phyloP scores from a whole-genome alignment of 2,797 vertebrate genomes.

The Arrhamphus sclerolepis region DNA sequence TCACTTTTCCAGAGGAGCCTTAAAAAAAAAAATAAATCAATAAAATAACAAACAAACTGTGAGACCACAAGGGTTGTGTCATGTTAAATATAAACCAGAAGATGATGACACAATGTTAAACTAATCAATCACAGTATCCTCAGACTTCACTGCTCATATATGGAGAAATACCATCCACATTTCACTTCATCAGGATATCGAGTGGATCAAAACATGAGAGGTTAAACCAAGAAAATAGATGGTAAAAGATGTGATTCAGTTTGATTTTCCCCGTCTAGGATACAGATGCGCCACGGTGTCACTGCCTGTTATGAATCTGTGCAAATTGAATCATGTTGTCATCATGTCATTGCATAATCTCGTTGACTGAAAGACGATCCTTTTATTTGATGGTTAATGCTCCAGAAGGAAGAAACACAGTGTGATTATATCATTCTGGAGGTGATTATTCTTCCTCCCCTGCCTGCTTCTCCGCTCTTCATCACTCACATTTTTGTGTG shows the following conservation, averaged over 20 bases:
- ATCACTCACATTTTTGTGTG: background rate
- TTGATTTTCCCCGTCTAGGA: slow-evolving; percentile 1
- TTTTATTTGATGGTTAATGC: slow-evolving; percentile 7
- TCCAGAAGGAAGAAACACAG: slow-evolving; percentile 4
- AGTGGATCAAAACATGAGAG: background rate
- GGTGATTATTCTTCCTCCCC: background rate
- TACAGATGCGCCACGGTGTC: slow-evolving; percentile 6
- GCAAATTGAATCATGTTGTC: slow-evolving; percentile 53
- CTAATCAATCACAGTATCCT: background rate
- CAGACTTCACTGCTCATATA: background rate
- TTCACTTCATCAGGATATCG: background rate
- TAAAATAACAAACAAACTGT: slow-evolving; percentile 32
- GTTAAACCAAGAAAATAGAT: slow-evolving; percentile 1
- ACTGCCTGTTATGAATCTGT: slow-evolving; percentile 39
- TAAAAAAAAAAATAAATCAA: too few species aligned
- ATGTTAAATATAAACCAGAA: slow-evolving; percentile 19
- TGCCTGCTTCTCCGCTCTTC: background rate
- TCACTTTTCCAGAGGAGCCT: slow-evolving; percentile 28
- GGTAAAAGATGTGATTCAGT: slow-evolving; percentile 8
- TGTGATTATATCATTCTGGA: slow-evolving; percentile 1
- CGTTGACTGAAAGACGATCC: slow-evolving; percentile 42
- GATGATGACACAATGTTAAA: slow-evolving; percentile 7
- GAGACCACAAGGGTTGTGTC: slow-evolving; percentile 9
- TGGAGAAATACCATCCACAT: background rate
- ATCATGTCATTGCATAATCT: slow-evolving; percentile 33